These are phyloP conservation scores for Scarus forsteni DNA, from an alignment of 2,797 vertebrate species.

Conservation along the genomic window DNA sequence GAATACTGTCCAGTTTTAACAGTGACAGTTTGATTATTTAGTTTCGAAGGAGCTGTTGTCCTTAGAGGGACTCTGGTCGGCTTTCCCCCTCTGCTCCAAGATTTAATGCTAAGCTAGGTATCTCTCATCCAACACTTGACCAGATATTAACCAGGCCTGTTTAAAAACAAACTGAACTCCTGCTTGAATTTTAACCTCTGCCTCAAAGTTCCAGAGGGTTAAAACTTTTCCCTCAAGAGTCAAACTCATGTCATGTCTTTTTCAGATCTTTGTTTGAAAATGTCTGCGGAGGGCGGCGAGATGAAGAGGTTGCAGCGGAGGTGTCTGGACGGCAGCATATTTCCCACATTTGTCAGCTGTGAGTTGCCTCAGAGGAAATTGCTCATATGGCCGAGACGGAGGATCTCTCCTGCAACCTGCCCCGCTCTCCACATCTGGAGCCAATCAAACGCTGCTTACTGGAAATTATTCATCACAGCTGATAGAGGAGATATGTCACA, in stretches of 20 bases:
- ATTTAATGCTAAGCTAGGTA: background rate
- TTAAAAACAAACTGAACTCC: background rate
- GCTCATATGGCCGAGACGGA: constrained; percentile 71
- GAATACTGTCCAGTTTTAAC: no score
- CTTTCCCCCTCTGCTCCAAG: background rate
- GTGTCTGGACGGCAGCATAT: constrained; percentile 63
- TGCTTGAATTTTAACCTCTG: background rate
- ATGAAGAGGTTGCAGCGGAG: constrained; percentile 28
- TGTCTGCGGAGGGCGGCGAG: constrained; percentile 6
- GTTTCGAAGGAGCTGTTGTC: background rate
- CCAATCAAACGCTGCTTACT: constrained; percentile 67
- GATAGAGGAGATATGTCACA: constrained; percentile 42
- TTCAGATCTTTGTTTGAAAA: constrained; percentile 3
- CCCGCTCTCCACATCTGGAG: constrained; percentile 65
- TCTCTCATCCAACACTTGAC: background rate
- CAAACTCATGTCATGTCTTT: constrained; percentile 15
- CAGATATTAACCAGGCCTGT: background rate
- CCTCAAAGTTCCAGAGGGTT: background rate
- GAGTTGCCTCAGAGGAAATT: constrained; percentile 67
- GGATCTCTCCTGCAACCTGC: constrained; percentile 50
- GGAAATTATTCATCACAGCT: constrained; percentile 63
- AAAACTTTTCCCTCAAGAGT: constrained; percentile 16
- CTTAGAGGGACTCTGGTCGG: background rate
- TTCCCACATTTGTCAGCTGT: constrained; percentile 79
- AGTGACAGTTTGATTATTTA: background rate